Conservation (phyloP, 30 jellyfish, hydroid and myxozoan species). For the Aurelia sp. region DNA sequence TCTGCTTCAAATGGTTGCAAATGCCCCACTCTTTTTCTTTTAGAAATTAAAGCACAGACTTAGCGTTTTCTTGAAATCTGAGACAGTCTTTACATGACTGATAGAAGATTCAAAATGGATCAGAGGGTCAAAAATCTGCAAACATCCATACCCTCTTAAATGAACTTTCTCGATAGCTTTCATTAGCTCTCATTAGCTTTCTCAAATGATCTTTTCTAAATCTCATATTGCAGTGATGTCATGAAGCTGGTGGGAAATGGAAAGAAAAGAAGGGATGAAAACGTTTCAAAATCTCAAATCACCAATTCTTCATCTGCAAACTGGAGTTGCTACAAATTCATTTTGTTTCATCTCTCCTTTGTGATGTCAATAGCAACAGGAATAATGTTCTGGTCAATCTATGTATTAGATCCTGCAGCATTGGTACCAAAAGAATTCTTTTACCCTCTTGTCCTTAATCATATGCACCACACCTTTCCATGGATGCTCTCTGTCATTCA, state of each 20-base stretch:
- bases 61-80: too few species aligned
- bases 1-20: too few species aligned
- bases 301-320: neutral
- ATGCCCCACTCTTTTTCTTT: too few species aligned
- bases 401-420: conserved; percentile 55
- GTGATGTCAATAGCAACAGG: conserved; percentile 51
- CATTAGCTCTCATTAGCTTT: too few species aligned
- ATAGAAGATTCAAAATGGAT: too few species aligned
- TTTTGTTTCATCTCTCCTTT: conserved; percentile 55
- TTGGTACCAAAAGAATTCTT: conserved; percentile 45
- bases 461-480: conserved; percentile 80
- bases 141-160: too few species aligned
- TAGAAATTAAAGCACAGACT: too few species aligned
- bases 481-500: conserved; percentile 55
- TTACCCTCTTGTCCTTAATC: conserved; percentile 55
- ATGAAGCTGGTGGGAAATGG: neutral
- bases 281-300: neutral
- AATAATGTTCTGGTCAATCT: conserved; percentile 64
- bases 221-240: too few species aligned
- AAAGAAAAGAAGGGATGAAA: neutral
- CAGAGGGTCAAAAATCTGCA: too few species aligned
- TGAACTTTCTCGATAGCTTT: too few species aligned
- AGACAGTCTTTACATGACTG: too few species aligned
- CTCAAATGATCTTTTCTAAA: too few species aligned
- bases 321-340: conserved; percentile 31